Evolutionary conservation across 2,113 vertebrate genomes (phyloP).

Genomic region (Strigops habroptila): DNA sequence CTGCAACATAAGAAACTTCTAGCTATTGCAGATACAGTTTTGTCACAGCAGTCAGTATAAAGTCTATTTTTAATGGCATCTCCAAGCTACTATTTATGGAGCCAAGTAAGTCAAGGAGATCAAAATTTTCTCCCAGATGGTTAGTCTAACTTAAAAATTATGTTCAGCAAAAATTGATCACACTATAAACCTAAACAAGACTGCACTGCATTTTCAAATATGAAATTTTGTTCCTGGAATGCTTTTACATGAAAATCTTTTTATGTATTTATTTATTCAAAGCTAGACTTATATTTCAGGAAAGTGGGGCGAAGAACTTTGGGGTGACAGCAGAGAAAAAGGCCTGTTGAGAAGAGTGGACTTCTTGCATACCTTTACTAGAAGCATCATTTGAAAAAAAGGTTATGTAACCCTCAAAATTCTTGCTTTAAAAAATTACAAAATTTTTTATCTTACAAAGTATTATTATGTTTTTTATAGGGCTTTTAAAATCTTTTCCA

Average conservation of each 20-base stretch:
- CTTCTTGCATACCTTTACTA: not conserved
- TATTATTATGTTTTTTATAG: not conserved
- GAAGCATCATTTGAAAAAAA: not conserved
- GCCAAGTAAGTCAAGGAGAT: not conserved
- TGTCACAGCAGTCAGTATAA: not conserved
- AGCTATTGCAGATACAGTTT: not conserved
- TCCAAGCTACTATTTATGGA: not conserved
- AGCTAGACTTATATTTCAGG: not conserved
- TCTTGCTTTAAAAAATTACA: not conserved
- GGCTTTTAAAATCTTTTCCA: not conserved
- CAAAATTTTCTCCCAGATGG: not conserved
- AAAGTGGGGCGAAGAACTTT: not conserved
- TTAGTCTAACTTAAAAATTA: not conserved
- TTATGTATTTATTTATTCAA: not conserved
- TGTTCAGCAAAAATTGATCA: not conserved
- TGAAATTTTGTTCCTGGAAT: not conserved
- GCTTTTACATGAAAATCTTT: not conserved
- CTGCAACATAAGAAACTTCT: not conserved
- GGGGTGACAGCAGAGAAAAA: not conserved
- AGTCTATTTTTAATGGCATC: not conserved
- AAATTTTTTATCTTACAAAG: not conserved
- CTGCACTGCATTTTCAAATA: not conserved
- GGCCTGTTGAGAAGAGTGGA: not conserved
- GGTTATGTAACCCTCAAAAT: not conserved
- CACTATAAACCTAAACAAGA: not conserved